A percentile compares a stretch with the other conserved stretches of the same genome.
phyloP scores from a whole-genome alignment of 37 sponge, comb jelly and placozoan species.

The Geodia barretti region DNA sequence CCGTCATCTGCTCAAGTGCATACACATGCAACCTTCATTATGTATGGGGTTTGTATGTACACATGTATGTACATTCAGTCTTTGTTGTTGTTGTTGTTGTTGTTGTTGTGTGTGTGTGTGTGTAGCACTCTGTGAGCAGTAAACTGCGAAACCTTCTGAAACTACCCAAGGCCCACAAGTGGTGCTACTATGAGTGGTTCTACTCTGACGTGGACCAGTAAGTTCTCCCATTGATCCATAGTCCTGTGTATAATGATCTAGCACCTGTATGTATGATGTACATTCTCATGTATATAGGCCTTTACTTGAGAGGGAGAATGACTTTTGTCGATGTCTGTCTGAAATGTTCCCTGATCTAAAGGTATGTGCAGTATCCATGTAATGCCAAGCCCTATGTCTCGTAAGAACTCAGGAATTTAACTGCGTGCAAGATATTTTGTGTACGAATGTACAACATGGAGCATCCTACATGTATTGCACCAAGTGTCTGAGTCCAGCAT shows the following conservation, averaged over 20 bases:
- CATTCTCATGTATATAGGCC: slow-evolving; percentile 49
- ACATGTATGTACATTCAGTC: no score
- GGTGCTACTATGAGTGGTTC: slow-evolving; percentile 93
- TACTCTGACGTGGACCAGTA: slow-evolving; percentile 89
- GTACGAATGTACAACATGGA: not conserved
- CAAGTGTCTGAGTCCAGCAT: not conserved
- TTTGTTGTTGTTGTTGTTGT: not conserved
- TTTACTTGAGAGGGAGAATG: slow-evolving; percentile 81
- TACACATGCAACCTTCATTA: no score
- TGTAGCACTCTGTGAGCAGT: slow-evolving; percentile 46
- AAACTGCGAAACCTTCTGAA: slow-evolving; percentile 58
- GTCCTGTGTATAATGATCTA: not conserved
- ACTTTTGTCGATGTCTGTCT: slow-evolving; percentile 79
- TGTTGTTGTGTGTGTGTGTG: not conserved
- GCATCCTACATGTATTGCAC: not conserved
- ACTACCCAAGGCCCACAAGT: slow-evolving; percentile 85
- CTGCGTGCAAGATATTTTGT: no score
- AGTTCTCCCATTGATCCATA: not conserved
- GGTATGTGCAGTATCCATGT: slow-evolving; percentile 17
- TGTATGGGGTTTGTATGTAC: no score
- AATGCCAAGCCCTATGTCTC: no score
- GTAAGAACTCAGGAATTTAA: no score
- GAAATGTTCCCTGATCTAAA: slow-evolving; percentile 83
- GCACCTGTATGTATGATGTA: not conserved
- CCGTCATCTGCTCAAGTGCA: no score